phyloP scores from a whole-genome alignment of 1,140 invertebrate genomes.

The Colletes latitarsis region DNA sequence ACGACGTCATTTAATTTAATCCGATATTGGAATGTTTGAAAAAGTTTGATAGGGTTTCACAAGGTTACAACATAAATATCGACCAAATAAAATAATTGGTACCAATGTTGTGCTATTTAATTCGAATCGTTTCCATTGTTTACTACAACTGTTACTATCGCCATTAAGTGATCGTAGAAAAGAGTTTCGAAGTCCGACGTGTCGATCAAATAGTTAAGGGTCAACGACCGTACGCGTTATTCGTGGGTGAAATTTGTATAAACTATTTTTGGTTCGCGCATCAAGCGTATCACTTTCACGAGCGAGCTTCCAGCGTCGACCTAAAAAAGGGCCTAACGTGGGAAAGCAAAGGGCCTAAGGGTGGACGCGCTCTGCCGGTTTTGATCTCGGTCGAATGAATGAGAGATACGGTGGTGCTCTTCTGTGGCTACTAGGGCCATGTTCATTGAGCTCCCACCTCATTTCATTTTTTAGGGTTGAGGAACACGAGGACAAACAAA shows the following conservation, averaged over 20 bases:
- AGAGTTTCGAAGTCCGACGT: too few species aligned
- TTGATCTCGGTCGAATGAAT: slow-evolving; percentile 64
- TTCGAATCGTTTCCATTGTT: too few species aligned
- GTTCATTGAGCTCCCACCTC: slow-evolving; percentile 60
- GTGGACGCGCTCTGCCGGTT: slow-evolving; percentile 39
- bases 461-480: slow-evolving; percentile 50
- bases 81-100: too few species aligned
- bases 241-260: neutral
- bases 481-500: slow-evolving; percentile 32
- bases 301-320: neutral
- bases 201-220: too few species aligned
- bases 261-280: neutral
- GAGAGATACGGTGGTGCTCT: slow-evolving; percentile 57
- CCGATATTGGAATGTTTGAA: too few species aligned
- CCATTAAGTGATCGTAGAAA: too few species aligned
- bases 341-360: slow-evolving; percentile 47
- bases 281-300: neutral
- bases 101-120: too few species aligned
- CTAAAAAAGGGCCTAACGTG: slow-evolving; percentile 42
- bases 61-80: too few species aligned
- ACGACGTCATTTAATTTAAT: too few species aligned
- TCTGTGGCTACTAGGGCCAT: slow-evolving; percentile 60
- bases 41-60: too few species aligned
- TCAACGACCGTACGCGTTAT: too few species aligned
- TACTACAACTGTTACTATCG: too few species aligned